These are phyloP conservation scores for Megatriorchis doriae DNA, from an alignment of 2,113 vertebrate genomes.

Conservation along the genomic window DNA sequence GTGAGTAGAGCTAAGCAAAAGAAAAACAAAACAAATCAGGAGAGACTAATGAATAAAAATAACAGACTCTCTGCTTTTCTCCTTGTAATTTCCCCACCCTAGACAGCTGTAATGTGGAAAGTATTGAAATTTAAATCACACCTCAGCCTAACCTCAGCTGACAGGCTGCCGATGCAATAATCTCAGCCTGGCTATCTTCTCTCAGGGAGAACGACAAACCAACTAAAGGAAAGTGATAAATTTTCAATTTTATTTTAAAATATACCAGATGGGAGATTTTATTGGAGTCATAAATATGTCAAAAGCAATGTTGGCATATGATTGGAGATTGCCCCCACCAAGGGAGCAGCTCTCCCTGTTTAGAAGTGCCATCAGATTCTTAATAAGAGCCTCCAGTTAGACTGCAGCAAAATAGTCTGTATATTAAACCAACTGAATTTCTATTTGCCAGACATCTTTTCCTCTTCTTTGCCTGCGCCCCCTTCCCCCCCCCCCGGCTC, in stretches of 20 bases:
- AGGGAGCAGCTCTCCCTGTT: constrained; percentile 65
- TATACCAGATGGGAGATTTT: constrained; percentile 82
- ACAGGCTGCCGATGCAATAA: constrained; percentile 60
- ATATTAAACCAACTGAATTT: constrained; percentile 74
- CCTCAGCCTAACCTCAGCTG: constrained; percentile 60
- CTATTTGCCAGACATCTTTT: constrained; percentile 64
- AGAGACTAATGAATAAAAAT: constrained; percentile 36
- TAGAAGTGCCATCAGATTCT: constrained; percentile 75
- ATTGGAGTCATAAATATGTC: constrained; percentile 81
- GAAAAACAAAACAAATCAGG: constrained; percentile 20
- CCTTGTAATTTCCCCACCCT: constrained; percentile 47
- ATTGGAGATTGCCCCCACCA: constrained; percentile 67
- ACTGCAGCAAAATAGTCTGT: constrained; percentile 65
- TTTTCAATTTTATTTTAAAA: constrained; percentile 84
- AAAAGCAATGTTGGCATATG: constrained; percentile 71
- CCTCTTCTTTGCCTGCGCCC: not conserved
- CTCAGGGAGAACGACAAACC: constrained; percentile 65
- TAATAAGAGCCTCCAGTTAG: constrained; percentile 70
- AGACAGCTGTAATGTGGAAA: constrained; percentile 67
- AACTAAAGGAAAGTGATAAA: constrained; percentile 75
- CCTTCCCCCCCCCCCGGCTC: not conserved
- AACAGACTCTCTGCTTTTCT: constrained; percentile 36
- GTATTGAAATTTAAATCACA: constrained; percentile 76
- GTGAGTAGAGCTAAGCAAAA: not conserved
- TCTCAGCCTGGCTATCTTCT: constrained; percentile 72